phyloP scores from a whole-genome alignment of 2,888 invertebrate species.

The Heterodera filipjevi region DNA sequence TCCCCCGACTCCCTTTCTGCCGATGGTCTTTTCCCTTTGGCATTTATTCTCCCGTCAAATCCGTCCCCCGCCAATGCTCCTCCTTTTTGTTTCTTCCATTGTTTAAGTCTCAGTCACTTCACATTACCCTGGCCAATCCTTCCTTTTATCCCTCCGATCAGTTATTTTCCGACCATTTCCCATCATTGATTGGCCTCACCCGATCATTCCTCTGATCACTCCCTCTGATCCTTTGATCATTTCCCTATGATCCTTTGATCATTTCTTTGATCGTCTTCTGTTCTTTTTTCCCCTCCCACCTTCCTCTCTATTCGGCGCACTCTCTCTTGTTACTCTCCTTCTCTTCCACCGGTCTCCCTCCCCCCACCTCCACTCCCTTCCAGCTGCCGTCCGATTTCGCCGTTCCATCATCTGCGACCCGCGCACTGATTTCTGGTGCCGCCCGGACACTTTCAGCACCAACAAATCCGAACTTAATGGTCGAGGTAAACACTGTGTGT shows the following conservation, averaged over 20 bases:
- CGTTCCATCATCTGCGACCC: conserved; percentile 59
- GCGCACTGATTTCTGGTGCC: conserved; percentile 64
- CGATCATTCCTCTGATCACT: too few species aligned
- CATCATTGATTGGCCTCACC: too few species aligned
- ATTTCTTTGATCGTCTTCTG: not conserved
- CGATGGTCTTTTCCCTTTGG: not conserved
- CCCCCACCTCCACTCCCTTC: conserved; percentile 13
- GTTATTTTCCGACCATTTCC: too few species aligned
- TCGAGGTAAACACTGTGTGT: conserved; percentile 24
- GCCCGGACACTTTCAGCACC: conserved; percentile 36
- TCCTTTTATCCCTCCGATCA: too few species aligned
- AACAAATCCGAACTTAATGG: conserved; percentile 27
- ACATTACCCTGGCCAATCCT: not conserved
- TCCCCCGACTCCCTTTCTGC: not conserved
- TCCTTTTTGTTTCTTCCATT: not conserved
- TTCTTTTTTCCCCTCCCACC: not conserved
- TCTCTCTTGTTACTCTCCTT: conserved; percentile 7
- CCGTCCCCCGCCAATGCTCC: not conserved
- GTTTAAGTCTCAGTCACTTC: not conserved
- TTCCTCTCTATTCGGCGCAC: not conserved
- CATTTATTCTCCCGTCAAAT: not conserved
- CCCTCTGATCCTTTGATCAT: not conserved
- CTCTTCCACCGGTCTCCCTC: not conserved
- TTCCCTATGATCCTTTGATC: not conserved
- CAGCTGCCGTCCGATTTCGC: conserved; percentile 43